These are phyloP conservation scores for Dione juno DNA, from an alignment of 2,888 invertebrate genomes.

Conservation along the genomic window DNA sequence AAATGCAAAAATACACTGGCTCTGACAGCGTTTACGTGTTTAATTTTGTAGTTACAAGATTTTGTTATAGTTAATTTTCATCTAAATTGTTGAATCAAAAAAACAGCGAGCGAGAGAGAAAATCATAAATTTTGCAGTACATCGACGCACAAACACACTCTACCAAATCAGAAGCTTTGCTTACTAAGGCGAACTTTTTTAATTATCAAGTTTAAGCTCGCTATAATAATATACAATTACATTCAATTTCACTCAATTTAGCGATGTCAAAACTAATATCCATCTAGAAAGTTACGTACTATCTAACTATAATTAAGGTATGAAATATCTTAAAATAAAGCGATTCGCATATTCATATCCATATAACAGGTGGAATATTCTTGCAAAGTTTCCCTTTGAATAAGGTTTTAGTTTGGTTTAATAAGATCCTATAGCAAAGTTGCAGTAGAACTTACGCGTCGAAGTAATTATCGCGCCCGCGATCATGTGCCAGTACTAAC, in stretches of 20 bases:
- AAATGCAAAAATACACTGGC: too few relatives aligned
- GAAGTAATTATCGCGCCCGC: conserved; percentile 41
- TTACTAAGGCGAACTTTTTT: background rate
- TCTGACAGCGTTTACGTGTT: too few relatives aligned
- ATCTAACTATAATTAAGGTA: conserved; percentile 3
- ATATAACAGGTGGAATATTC: conserved; percentile 21
- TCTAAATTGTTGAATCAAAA: too few relatives aligned
- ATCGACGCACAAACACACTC: too few relatives aligned
- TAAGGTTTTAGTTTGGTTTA: conserved; percentile 28
- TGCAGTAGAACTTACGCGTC: conserved; percentile 38
- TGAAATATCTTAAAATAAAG: conserved; percentile 11
- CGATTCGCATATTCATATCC: conserved; percentile 12
- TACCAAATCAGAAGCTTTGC: background rate
- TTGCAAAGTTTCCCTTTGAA: conserved; percentile 12
- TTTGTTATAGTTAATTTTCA: too few relatives aligned
- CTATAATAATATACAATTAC: background rate
- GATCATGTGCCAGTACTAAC: conserved; percentile 39
- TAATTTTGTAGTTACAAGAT: too few relatives aligned
- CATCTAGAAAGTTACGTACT: conserved; percentile 3
- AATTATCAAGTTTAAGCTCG: background rate
- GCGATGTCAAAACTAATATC: conserved; percentile 9
- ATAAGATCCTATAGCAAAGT: conserved; percentile 32
- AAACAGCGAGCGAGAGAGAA: too few relatives aligned
- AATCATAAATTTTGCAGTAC: too few relatives aligned
- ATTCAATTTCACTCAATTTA: conserved; percentile 7